Conservation (phyloP, 2,888 invertebrate genomes). For the Machimus rusticus region DNA sequence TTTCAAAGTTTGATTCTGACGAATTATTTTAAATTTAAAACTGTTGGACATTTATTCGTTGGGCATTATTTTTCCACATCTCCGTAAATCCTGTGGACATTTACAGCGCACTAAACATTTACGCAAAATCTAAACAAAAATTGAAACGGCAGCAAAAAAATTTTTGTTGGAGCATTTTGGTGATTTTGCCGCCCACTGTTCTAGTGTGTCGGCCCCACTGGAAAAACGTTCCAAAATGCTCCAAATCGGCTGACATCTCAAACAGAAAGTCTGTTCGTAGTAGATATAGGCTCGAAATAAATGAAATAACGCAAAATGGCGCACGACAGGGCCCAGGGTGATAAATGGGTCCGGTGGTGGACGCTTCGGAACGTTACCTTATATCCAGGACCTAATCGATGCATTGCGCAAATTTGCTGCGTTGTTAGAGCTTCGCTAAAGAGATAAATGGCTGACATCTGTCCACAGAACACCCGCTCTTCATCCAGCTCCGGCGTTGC, state of each 20-base stretch:
- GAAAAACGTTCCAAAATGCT: neutral
- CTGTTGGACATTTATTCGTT: neutral
- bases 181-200: neutral
- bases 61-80: neutral
- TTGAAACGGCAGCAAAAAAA: neutral
- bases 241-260: neutral
- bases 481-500: slow-evolving; percentile 96
- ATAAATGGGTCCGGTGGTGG: neutral
- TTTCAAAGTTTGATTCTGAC: no score
- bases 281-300: neutral
- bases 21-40: neutral
- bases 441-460: slow-evolving; percentile 98
- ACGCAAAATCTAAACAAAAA: neutral
- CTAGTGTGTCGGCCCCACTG: neutral
- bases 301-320: slow-evolving; percentile 20
- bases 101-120: slow-evolving; percentile 3
- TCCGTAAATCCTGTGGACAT: neutral
- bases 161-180: neutral
- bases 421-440: slow-evolving; percentile 97
- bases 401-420: slow-evolving; percentile 98
- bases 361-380: slow-evolving; percentile 73
- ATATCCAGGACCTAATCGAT: slow-evolving; percentile 97
- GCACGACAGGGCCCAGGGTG: neutral
- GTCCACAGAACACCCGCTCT: slow-evolving; percentile 98
- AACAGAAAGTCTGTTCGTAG: neutral